Evolutionary conservation across 2,888 invertebrate genomes (phyloP), one percentile per base, ranked within the genome.

Genomic region (Pseudeuparius sepicola): DNA sequence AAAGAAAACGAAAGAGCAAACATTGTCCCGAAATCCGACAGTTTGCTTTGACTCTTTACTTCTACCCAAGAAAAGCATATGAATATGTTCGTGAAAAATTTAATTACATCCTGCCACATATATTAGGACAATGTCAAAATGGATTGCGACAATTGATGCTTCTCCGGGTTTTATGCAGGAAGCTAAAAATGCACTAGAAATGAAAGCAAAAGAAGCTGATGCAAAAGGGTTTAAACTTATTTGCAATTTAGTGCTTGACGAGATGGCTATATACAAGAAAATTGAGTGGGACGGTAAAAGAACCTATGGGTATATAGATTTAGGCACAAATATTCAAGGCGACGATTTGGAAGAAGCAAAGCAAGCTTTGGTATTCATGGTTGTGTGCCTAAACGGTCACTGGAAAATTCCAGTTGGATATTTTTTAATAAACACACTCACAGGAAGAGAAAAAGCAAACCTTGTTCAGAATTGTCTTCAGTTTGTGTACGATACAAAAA

Each of bases 231-330:
- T 7, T 20, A 20, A 20, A n/a, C 20, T 20, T 20, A 20, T 20
- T 20, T 28, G 28, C 14, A 28, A 28, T 12, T 16, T 28, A 7
- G 28, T 28, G 14, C 10, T 50, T 14, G 47, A 51, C 35, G 46
- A 51, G 37, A 50, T 49, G 45, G 26, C 44, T 6, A 47, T 51
- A 7, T 28, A 41, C n/a, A n/a, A n/a, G n/a, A n/a, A n/a, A n/a
- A n/a, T n/a, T n/a, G n/a, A n/a, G n/a, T n/a, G n/a, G n/a, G n/a
- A n/a, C n/a, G n/a, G n/a, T n/a, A n/a, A n/a, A n/a, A n/a, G n/a
- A n/a, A n/a, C n/a, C n/a, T n/a, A n/a, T n/a, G n/a, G n/a, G n/a
- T n/a, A n/a, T n/a, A n/a, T n/a, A n/a, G n/a, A n/a, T n/a, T n/a
- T n/a, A n/a, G n/a, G n/a, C n/a, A n/a, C n/a, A n/a, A n/a, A n/a